Percentiles rank a stretch among this genome's conserved stretches.
phyloP scores from a whole-genome alignment of 2,113 vertebrate species.

The Baryphthengus martii region DNA sequence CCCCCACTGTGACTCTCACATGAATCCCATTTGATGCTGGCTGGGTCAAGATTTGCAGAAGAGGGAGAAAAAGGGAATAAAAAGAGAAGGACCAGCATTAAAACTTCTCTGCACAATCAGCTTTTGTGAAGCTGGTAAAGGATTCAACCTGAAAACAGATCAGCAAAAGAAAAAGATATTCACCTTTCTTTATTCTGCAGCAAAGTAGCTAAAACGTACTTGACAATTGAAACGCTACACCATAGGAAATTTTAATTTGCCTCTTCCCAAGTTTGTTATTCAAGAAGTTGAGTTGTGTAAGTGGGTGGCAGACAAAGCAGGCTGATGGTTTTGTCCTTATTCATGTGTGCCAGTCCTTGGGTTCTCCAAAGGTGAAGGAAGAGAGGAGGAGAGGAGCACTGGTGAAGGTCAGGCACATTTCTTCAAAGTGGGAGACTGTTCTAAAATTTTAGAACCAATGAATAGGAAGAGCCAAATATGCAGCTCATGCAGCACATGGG shows the following conservation, averaged over 20 bases:
- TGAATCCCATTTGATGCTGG: neutral
- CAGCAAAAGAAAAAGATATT: neutral
- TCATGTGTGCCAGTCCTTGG: neutral
- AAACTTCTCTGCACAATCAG: neutral
- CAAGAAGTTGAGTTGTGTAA: neutral
- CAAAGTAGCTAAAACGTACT: neutral
- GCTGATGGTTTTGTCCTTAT: neutral
- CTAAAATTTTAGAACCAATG: neutral
- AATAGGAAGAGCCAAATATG: neutral
- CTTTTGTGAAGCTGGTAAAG: neutral
- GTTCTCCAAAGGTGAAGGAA: neutral
- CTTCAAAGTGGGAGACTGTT: neutral
- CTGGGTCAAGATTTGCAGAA: neutral
- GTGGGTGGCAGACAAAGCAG: neutral
- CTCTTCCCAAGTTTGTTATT: neutral
- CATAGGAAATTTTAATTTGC: neutral
- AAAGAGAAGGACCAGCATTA: neutral
- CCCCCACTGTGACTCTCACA: rapidly evolving
- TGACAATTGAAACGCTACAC: too few relatives aligned
- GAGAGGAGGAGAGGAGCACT: neutral
- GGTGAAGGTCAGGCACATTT: neutral
- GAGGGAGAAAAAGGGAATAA: neutral
- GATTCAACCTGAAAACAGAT: neutral
- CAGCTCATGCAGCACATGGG: neutral
- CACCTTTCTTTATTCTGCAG: neutral